Percentiles rank a stretch among this genome's conserved stretches.
phyloP scores from a whole-genome alignment of 2,113 vertebrate genomes.

The Rhynchomys soricoides region DNA sequence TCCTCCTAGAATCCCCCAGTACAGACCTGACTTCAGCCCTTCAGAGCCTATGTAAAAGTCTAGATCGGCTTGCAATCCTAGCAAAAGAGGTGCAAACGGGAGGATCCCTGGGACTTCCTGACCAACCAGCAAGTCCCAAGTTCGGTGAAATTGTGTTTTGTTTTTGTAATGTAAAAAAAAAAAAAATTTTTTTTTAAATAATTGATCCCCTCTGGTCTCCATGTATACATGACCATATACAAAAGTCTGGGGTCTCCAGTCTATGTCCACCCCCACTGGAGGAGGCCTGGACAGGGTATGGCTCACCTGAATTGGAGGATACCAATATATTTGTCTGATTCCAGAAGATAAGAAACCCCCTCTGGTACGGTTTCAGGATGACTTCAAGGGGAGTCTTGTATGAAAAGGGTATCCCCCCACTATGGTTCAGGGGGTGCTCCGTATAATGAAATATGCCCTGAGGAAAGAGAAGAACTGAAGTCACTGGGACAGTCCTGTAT shows the following conservation, averaged over 20 bases:
- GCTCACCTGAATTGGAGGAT: slow-evolving; percentile 67
- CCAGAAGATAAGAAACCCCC: slow-evolving; percentile 70
- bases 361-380: neutral
- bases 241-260: neutral
- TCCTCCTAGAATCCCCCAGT: neutral
- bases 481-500: neutral
- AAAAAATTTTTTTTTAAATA: no score
- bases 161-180: neutral
- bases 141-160: neutral
- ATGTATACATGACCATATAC: neutral
- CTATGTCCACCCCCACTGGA: neutral
- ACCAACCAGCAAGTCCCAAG: neutral
- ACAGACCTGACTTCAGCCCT: neutral
- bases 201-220: neutral
- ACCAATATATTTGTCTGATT: neutral
- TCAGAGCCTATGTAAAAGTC: neutral
- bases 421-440: slow-evolving; percentile 1
- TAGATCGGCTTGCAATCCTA: neutral
- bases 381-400: fast-evolving
- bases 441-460: slow-evolving; percentile 60
- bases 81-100: neutral
- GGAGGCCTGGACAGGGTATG: neutral
- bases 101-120: neutral
- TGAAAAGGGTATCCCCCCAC: slow-evolving; percentile 22
- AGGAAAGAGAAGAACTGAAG: no score